Evolutionary conservation across 2,113 vertebrate genomes (phyloP), one percentile per base, ranked within the genome.

Genomic region (Laticauda laticaudata): DNA sequence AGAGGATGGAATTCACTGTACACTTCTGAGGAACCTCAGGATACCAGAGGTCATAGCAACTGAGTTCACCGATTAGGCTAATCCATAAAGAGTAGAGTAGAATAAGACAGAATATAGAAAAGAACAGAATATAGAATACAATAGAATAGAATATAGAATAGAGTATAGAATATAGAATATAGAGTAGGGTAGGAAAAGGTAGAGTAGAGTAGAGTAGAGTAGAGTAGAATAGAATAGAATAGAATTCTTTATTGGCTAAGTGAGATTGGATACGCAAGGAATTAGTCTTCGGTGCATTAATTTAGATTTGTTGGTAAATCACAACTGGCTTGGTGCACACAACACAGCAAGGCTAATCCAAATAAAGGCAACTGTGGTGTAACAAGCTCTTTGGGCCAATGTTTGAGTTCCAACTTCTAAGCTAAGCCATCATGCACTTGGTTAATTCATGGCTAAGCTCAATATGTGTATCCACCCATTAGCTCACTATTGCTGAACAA

Each of bases 171-270:
- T 23, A 8, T 24, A 9, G 56, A 59, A 3, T 55, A 4, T 24
- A 8, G 10, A 26, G 26, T 24, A 26, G n/a, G n/a, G n/a, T n/a
- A n/a, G n/a, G n/a, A n/a, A n/a, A 9, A 26, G 54, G 26, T 8
- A 4, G 56, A 23, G 2, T 57, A 4, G 21, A 21, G 4, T 24
- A 21, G 56, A 0, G 0, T 8, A 21, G 21, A 0, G 0, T 8
- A 21, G 21, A 23, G 1, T 24, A 21, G 56, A 0, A 0, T 8
- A 21, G 21, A 0, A 0, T 8, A 21, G 57, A 59, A 0, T 59
- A 24, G 57, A 20, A 56, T 56, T 20, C 21, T 23, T 57, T 57
- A 24, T 24, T 59, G 57, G 20, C 57, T 5, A 59, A 59, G 23
- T 59, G 57, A 24, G 21, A 59, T 59, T 57, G 21, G 56, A 8